Percentiles rank a stretch among this genome's conserved stretches.
These are phyloP conservation scores for Drosophila virilis DNA, from an alignment of 1,140 invertebrate genomes.

Conservation along the genomic window DNA sequence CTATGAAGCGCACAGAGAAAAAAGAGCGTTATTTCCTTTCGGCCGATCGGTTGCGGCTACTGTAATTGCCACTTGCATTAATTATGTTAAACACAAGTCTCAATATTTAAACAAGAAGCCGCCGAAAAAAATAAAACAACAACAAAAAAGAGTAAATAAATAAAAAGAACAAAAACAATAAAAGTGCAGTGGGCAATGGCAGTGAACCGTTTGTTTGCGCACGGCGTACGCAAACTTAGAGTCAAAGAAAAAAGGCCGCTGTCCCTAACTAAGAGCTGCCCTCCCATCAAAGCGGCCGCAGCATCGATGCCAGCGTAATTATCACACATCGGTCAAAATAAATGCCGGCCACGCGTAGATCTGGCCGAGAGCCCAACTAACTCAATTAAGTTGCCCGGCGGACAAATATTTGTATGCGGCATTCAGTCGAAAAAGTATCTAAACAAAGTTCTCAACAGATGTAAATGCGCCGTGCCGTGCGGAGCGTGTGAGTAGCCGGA, in stretches of 20 bases:
- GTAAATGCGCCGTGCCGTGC: slow-evolving; percentile 52
- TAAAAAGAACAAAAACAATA: neutral
- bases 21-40: slow-evolving; percentile 19
- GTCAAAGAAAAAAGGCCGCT: slow-evolving; percentile 56
- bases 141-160: neutral
- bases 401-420: slow-evolving; percentile 78
- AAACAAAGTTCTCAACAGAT: slow-evolving; percentile 66
- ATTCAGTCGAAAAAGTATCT: slow-evolving; percentile 79
- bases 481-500: slow-evolving; percentile 45
- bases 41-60: slow-evolving; percentile 39
- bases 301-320: slow-evolving; percentile 66
- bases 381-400: slow-evolving; percentile 69
- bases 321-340: slow-evolving; percentile 81
- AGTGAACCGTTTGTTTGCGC: slow-evolving; percentile 78
- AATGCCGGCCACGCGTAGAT: slow-evolving; percentile 70
- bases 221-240: slow-evolving; percentile 59
- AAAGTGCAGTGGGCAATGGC: slow-evolving; percentile 68
- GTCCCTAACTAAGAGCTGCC: neutral
- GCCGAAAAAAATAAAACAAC: slow-evolving; percentile 40
- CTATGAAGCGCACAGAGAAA: slow-evolving; percentile 7
- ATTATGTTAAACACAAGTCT: slow-evolving; percentile 78
- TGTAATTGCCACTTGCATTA: slow-evolving; percentile 78
- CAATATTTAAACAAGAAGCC: slow-evolving; percentile 75
- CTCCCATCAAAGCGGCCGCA: slow-evolving; percentile 70
- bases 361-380: slow-evolving; percentile 65